Conservation (phyloP, 2,113 vertebrate species). For the Corvus moneduloides region DNA sequence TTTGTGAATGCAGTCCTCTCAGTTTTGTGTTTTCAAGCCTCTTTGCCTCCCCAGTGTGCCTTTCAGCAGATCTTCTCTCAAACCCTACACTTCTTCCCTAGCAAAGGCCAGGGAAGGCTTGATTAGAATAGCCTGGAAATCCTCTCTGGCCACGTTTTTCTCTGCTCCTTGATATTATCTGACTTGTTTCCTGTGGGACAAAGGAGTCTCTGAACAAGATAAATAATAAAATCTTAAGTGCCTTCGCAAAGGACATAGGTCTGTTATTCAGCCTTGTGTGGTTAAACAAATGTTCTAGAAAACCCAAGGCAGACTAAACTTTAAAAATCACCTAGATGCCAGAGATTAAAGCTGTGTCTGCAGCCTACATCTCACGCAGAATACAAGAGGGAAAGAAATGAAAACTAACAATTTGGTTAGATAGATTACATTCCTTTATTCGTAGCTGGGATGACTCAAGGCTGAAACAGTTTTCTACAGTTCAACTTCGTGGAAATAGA, state of each 20-base stretch:
- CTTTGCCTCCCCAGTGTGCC: background rate
- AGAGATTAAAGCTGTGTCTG: slow-evolving; percentile 21
- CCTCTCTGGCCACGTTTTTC: background rate
- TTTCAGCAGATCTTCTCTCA: background rate
- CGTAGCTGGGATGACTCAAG: background rate
- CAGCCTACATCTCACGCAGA: background rate
- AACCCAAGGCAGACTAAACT: slow-evolving; percentile 51
- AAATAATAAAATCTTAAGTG: slow-evolving; percentile 42
- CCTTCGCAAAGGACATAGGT: background rate
- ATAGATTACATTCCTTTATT: background rate
- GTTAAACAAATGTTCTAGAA: slow-evolving; percentile 44
- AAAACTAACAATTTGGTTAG: background rate
- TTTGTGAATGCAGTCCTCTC: background rate
- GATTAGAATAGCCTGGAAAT: background rate
- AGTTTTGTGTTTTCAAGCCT: background rate
- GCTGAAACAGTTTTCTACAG: background rate
- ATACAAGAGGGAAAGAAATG: background rate
- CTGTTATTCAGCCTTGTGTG: slow-evolving; percentile 38
- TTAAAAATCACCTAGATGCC: background rate
- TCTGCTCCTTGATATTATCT: background rate
- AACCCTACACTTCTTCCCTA: background rate
- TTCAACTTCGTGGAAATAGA: background rate
- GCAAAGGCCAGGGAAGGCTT: background rate
- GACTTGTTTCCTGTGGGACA: slow-evolving; percentile 53
- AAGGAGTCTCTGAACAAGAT: slow-evolving; percentile 34